Evolutionary conservation across 2,888 invertebrate species (phyloP).

Genomic region (Drosophila demipolita): DNA sequence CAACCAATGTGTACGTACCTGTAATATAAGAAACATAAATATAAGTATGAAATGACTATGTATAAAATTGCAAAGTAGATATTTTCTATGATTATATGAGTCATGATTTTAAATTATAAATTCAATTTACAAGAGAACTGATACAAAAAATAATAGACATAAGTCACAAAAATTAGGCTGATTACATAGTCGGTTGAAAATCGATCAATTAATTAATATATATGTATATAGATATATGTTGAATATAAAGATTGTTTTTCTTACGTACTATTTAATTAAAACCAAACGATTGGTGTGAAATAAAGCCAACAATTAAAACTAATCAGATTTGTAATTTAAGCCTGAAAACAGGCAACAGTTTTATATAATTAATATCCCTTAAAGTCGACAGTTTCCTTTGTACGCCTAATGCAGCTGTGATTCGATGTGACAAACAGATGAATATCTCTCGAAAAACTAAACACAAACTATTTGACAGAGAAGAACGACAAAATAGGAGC

Average conservation of each 20-base stretch:
- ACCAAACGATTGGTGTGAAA: not conserved
- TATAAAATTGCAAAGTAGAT: not conserved
- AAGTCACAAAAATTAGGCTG: not conserved
- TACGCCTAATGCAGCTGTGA: constrained; percentile 2
- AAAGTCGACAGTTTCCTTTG: not conserved
- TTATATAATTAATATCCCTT: not conserved
- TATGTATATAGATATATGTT: too few species aligned
- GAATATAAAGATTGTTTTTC: not conserved
- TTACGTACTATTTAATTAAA: not conserved
- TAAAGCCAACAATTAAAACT: not conserved
- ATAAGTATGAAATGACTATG: constrained; percentile 1
- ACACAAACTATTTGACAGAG: not conserved
- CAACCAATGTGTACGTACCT: constrained; percentile 56
- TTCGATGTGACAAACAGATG: constrained; percentile 4
- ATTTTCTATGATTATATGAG: not conserved
- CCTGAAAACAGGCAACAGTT: not conserved
- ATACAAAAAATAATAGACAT: not conserved
- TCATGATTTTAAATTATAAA: not conserved
- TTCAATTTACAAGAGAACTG: not conserved
- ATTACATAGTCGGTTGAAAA: not conserved
- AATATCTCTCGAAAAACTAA: not conserved
- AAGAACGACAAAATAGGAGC: not conserved
- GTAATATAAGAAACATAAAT: constrained; percentile 37
- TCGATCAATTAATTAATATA: not conserved
- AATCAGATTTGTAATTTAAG: not conserved